Base-by-base conservation (phyloP, 2,113 vertebrate species). In the Gulo gulo region DNA sequence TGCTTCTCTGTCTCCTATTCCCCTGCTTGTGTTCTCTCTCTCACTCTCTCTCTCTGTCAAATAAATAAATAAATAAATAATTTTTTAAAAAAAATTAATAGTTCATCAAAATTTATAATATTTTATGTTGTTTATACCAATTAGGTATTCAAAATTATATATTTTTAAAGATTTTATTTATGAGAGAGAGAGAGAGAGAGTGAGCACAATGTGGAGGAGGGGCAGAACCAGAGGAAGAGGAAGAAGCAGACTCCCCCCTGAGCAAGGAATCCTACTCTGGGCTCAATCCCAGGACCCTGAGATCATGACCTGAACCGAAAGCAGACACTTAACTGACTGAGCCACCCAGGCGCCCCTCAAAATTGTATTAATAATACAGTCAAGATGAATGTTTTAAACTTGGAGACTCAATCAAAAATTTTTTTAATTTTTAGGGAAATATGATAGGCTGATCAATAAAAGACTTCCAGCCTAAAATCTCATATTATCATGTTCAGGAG, bases 371-470 rank as follows among this genome's bases (percentile, higher is more conserved):
- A 73, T 74, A 91, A 88, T 69, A 57, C 4, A 63, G 23, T 88
- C 39, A 67, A 71, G 34, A 85, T 74, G 24, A 57, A 2, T 61
- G 47, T 94, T 95, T 88, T 88, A 93, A 94, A 69, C 80, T 83
- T 96, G 67, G n/a, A 39, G 21, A 92, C 61, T 74, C n/a, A 84
- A 31, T 90, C 31, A 67, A 65, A 16, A 63, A 73, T 83, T 87
- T 9, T 74, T 29, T 69, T 15, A 90, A 57, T 36, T 63, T 91
- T 93, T 73, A 89, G 45, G 76, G 61, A 96, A 98, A 89, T 88
- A 81, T 47, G 55, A 88, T 91, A 95, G 57, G 24, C 39, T 93
- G 63, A 90, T 96, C 76, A 92, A 97, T 91, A 94, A 88, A 95
- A 94, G 55, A 73, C 50, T 91, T 79, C 16, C 7, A 95, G 42